Conservation (phyloP, 2,888 invertebrate species). For the Acronicta aceris region DNA sequence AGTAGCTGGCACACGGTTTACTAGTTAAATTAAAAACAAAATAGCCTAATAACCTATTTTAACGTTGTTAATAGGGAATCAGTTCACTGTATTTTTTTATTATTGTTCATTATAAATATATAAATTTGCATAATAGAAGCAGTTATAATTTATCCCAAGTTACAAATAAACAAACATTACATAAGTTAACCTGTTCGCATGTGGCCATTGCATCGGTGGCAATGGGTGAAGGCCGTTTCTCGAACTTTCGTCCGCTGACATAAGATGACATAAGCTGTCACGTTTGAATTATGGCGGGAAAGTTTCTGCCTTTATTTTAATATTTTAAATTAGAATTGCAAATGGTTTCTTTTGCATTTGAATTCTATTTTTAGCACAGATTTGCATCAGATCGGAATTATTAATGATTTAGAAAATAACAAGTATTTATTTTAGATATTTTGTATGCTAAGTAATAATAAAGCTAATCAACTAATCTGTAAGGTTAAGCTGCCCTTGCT, state of each 20-base stretch:
- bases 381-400: not conserved
- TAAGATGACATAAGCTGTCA: slow-evolving; percentile 36
- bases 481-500: too few species aligned
- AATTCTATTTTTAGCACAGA: not conserved
- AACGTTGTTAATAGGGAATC: too few species aligned
- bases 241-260: slow-evolving; percentile 70
- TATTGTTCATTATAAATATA: too few species aligned
- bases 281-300: slow-evolving; percentile 42
- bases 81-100: not conserved
- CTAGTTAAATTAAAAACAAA: too few species aligned
- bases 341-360: not conserved
- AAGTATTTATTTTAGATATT: too few species aligned
- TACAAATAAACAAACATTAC: slow-evolving; percentile 77
- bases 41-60: too few species aligned
- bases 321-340: too few species aligned
- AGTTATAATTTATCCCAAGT: slow-evolving; percentile 27
- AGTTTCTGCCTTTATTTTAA: slow-evolving; percentile 5
- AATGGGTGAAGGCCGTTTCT: slow-evolving; percentile 81
- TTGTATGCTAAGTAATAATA: too few species aligned
- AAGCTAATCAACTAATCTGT: too few species aligned
- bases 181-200: slow-evolving; percentile 65
- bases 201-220: slow-evolving; percentile 63
- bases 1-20: too few species aligned
- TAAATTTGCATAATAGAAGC: slow-evolving; percentile 5
- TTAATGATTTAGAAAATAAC: too few species aligned